Percentiles rank a stretch among this genome's conserved stretches.
Conservation (phyloP, 2,888 invertebrate genomes). For the Dicyrtoma fusca region DNA sequence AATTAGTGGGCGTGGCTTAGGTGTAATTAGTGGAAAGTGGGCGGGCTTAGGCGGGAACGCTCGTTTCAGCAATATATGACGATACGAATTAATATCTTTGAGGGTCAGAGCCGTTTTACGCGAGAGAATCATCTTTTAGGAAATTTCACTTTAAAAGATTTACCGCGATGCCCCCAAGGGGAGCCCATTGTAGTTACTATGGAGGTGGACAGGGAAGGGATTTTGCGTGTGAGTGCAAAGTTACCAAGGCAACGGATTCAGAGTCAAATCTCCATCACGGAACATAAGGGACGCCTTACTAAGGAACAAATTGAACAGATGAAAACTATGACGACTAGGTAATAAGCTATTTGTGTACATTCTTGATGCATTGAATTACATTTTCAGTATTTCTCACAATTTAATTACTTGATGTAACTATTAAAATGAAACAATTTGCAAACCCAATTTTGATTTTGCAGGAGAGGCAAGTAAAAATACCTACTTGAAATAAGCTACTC, state of each 20-base stretch:
- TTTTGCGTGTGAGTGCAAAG: not conserved
- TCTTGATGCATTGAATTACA: no score
- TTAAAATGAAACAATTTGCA: no score
- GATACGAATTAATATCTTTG: conserved; percentile 1
- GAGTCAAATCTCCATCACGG: not conserved
- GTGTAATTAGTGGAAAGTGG: no score
- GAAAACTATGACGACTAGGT: not conserved
- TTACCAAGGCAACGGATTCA: not conserved
- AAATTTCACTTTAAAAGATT: not conserved
- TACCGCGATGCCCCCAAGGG: not conserved
- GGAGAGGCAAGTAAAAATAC: no score
- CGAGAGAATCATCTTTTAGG: not conserved
- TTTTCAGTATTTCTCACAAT: no score
- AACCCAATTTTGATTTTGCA: no score
- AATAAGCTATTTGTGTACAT: no score
- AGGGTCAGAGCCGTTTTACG: not conserved
- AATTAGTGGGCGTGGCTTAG: no score
- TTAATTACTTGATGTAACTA: no score
- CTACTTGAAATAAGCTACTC: no score
- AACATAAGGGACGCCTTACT: not conserved
- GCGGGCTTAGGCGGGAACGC: no score
- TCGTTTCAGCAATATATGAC: no score
- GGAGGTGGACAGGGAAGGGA: conserved; percentile 1
- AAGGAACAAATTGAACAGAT: not conserved
- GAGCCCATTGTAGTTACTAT: not conserved